These are phyloP conservation scores for Lanius ludovicianus DNA, from an alignment of 2,113 vertebrate genomes.

Conservation along the genomic window DNA sequence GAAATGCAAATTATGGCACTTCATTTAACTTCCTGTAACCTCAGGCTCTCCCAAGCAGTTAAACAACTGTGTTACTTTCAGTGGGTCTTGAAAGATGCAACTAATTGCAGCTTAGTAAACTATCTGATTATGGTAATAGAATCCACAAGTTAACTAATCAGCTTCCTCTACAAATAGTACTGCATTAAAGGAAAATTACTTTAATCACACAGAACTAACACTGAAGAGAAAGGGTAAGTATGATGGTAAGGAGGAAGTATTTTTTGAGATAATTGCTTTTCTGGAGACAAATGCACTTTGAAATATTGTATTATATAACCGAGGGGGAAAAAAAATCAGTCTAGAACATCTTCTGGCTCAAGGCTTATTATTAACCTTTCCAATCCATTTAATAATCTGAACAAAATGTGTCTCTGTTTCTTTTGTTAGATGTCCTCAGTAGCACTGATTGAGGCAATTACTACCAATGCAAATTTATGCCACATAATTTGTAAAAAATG, in stretches of 20 bases:
- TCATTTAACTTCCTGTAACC: not conserved
- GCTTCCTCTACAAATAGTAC: not conserved
- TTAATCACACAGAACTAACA: not conserved
- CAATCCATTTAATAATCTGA: not conserved
- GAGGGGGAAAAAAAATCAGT: rapidly evolving
- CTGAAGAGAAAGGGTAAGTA: not conserved
- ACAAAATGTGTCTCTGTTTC: not conserved
- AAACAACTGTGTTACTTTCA: not conserved
- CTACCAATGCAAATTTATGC: not conserved
- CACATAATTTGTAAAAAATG: not conserved
- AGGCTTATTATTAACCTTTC: not conserved
- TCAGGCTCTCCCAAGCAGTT: not conserved
- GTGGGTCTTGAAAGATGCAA: not conserved
- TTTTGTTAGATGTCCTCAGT: not conserved
- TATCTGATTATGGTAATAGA: not conserved
- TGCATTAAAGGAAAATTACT: not conserved
- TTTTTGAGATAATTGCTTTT: not conserved
- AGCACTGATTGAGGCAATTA: not conserved
- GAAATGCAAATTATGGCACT: not conserved
- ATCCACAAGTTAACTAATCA: not conserved
- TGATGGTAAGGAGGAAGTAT: not conserved
- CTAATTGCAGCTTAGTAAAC: constrained; percentile 8
- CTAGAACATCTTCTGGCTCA: not conserved
- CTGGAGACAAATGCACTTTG: not conserved
- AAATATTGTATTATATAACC: not conserved